phyloP scores from a whole-genome alignment of 2,888 invertebrate genomes.

The Pyrrhosoma nymphula region DNA sequence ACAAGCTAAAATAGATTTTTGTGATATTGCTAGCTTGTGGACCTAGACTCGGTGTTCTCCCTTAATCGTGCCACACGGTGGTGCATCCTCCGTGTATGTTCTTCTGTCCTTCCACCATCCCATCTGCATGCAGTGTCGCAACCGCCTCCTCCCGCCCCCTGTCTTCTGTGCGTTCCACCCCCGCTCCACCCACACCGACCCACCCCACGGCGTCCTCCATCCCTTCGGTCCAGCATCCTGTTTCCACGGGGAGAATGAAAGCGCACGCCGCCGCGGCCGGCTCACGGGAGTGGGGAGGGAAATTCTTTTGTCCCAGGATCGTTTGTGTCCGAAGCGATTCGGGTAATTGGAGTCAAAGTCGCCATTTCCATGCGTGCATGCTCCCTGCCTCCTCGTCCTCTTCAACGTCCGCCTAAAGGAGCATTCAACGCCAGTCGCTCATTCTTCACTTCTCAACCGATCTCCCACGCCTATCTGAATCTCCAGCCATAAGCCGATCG shows the following conservation, averaged over 20 bases:
- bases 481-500: not conserved
- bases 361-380: not conserved
- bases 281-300: not conserved
- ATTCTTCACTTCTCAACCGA: not conserved
- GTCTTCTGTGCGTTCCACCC: no score
- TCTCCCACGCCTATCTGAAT: not conserved
- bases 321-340: not conserved
- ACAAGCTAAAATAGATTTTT: no score
- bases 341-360: not conserved
- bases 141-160: not conserved
- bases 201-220: not conserved
- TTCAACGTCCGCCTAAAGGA: not conserved
- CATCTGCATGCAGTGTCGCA: not conserved
- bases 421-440: not conserved
- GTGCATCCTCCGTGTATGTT: not conserved
- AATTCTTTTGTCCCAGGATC: slow-evolving; percentile 14
- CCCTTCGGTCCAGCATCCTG: not conserved
- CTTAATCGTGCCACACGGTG: not conserved
- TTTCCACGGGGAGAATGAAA: slow-evolving; percentile 31
- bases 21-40: no score
- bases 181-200: not conserved
- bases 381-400: not conserved
- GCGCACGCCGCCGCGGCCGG: not conserved
- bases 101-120: not conserved
- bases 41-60: not conserved